These are phyloP conservation scores for Saturnia pavonia DNA, from an alignment of 2,888 invertebrate genomes.

Conservation along the genomic window DNA sequence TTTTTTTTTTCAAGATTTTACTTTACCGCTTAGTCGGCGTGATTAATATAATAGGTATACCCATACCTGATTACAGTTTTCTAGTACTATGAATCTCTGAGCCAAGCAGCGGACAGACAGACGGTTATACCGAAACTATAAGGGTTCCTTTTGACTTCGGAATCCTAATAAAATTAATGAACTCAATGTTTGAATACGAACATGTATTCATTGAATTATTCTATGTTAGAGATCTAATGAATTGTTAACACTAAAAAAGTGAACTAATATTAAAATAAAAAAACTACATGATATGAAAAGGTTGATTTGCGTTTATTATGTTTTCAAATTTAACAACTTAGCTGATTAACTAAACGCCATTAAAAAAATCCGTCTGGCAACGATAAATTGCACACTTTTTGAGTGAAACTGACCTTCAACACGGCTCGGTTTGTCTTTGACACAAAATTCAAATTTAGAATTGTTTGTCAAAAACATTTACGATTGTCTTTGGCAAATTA, in stretches of 20 bases:
- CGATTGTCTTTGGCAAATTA: conserved; percentile 13
- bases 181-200: too few relatives aligned
- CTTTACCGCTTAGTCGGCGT: too few relatives aligned
- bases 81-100: too few relatives aligned
- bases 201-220: too few relatives aligned
- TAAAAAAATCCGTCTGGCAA: conserved; percentile 14
- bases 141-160: too few relatives aligned
- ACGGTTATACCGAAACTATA: too few relatives aligned
- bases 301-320: background rate
- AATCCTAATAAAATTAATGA: too few relatives aligned
- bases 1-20: too few relatives aligned
- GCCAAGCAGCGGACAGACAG: too few relatives aligned
- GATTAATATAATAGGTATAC: too few relatives aligned
- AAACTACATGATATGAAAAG: background rate
- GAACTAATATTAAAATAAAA: background rate
- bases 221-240: background rate
- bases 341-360: background rate
- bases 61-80: too few relatives aligned
- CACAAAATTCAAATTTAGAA: conserved; percentile 18
- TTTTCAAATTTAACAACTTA: background rate
- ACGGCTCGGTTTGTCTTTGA: conserved; percentile 15
- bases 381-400: conserved; percentile 16
- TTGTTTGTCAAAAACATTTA: conserved; percentile 14
- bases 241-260: background rate
- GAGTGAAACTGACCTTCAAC: conserved; percentile 16